These are phyloP conservation scores for Corydoras maculifer DNA, from an alignment of 2,113 vertebrate genomes.

Conservation along the genomic window DNA sequence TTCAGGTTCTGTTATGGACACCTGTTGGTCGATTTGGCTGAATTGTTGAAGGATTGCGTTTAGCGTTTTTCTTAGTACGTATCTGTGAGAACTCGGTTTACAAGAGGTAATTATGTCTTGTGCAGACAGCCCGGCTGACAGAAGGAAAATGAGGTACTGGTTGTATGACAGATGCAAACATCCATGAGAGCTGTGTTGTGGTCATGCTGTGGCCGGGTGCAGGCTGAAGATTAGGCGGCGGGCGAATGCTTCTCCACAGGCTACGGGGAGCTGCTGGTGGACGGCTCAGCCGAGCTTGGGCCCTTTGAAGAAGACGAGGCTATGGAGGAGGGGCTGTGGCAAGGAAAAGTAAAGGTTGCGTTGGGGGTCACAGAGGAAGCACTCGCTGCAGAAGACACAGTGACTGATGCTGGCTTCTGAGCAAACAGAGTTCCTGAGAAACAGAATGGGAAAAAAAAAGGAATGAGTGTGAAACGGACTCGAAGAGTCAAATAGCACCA, in stretches of 20 bases:
- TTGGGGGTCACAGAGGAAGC: constrained; percentile 55
- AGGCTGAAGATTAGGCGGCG: constrained; percentile 10
- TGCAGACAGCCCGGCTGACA: constrained; percentile 61
- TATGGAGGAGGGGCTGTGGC: constrained; percentile 59
- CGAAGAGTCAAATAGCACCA: no score
- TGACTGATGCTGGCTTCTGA: constrained; percentile 55
- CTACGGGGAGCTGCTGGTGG: constrained; percentile 64
- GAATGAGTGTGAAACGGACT: no score
- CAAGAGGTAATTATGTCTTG: not conserved
- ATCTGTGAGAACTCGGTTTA: constrained; percentile 29
- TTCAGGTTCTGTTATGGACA: constrained; percentile 63
- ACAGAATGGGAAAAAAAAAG: not conserved
- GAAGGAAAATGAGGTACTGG: constrained; percentile 68
- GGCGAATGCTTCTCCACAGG: constrained; percentile 3
- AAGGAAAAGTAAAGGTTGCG: constrained; percentile 59
- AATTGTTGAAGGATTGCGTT: constrained; percentile 58
- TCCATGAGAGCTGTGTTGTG: constrained; percentile 55
- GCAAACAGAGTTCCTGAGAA: constrained; percentile 68
- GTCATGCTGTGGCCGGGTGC: constrained; percentile 43
- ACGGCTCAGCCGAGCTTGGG: constrained; percentile 60
- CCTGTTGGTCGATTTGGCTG: constrained; percentile 66
- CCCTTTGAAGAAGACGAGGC: constrained; percentile 55
- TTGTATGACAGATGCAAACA: constrained; percentile 65
- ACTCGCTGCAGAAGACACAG: constrained; percentile 40
- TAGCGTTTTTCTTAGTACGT: constrained; percentile 56